Base-by-base conservation (phyloP, 1,140 invertebrate genomes). In the Glossosoma conforme region DNA sequence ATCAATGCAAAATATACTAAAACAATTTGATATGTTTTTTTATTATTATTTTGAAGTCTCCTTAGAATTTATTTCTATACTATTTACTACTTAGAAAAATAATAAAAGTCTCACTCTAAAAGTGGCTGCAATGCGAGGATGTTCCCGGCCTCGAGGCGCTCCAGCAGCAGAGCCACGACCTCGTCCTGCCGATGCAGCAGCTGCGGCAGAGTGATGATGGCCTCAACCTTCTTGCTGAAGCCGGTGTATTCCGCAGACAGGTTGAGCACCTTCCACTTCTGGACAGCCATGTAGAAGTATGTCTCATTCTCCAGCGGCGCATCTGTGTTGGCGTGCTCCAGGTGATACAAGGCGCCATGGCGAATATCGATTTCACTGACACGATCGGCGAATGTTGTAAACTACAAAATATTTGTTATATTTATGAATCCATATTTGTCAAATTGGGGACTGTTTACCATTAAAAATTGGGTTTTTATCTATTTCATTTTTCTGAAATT, bases 221-320 rank as follows among this genome's bases (percentile, higher is more conserved):
- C 77, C 47, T 74, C 70, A 8, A 92, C 79, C 64, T 87, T 79
- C 59, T 81, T 82, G 60, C 79, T 80, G 54, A 95, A 89, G 15
- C 77, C 72, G 37, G 78, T 77, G 71, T 86, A 97, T 62, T 86
- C 84, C 59, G 90, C 80, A 1, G 90, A 89, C 44, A 89, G 78
- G 70, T 95, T 93, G 15, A 93, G 73, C 25, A 84, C 82, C 61
- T 80, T 81, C 91, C 91, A 95, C 78, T 93, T 93, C 55, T 84
- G 74, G n/a, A 94, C 62, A 0, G 88, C 79, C 64, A 89, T 78
- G 61, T 82, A 74, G 66, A 95, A 93, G 66, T 83, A 84, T 2
- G 89, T 89, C 58, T 84, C 80, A 50, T 86, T 82, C 56, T 86
- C 82, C 25, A 78, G 75, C 20, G 78, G 70, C 25, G 79, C 73